Evolutionary conservation across 2,888 invertebrate genomes (phyloP), one percentile per base, ranked within the genome.

Genomic region (Yponomeuta malinellus): DNA sequence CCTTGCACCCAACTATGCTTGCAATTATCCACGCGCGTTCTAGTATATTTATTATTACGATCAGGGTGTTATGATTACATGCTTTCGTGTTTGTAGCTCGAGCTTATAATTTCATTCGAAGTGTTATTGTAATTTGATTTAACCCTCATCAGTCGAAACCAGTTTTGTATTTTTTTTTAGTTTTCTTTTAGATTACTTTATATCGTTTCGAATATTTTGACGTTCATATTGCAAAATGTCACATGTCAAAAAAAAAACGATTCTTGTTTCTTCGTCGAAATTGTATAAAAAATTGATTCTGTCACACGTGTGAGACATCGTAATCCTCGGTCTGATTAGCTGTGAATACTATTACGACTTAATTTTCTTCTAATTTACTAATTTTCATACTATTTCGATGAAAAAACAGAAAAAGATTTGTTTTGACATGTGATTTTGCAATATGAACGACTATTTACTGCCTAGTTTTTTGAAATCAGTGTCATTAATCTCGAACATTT

Each of bases 31-130:
- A 59, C 52, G 52, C 52, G 52, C 52, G 52, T 59, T 59, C 52
- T 59, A 59, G 52, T 59, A 59, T 15, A 59, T 59, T 59, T 59
- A 59, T 59, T 59, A 59, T 59, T 59, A 15, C 52, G 52, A 59
- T 59, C 52, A 59, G 52, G 52, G 52, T 59, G 52, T 59, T 59
- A 59, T 59, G 52, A 59, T 59, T 59, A 59, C 52, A 59, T 59
- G 52, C 52, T 59, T 59, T 59, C 52, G 15, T 59, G 12, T 59
- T 15, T 59, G 52, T 59, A 15, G 52, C 52, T 15, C 1, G 52
- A 2, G 52, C 12, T 15, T 59, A 5, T 59, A 59, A 59, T 59
- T 59, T 59, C 52, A 15, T 59, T 59, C 15, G 52, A 15, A 59
- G 52, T 15, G 52, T 15, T 59, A 15, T 59, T 15, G 3, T 59